Evolutionary conservation across 2,797 vertebrate species (phyloP).

Genomic region (Muscicapa comitata): DNA sequence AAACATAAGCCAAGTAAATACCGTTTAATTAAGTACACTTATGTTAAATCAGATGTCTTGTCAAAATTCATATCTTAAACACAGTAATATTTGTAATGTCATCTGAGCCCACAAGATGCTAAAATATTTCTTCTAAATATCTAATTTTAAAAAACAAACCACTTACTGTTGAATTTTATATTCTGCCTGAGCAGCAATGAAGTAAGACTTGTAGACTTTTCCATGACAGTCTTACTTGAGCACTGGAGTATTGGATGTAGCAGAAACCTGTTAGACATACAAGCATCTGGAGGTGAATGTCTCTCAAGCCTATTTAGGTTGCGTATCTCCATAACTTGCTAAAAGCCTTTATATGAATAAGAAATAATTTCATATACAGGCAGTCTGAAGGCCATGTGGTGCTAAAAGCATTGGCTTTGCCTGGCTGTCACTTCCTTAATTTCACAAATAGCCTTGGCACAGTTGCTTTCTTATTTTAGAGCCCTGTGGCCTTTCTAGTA

Average conservation of each 20-base stretch:
- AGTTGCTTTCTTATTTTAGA: background rate
- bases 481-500: background rate
- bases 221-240: background rate
- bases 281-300: background rate
- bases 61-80: background rate
- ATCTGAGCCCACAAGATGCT: background rate
- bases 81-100: background rate
- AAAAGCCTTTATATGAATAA: constrained; percentile 25
- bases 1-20: background rate
- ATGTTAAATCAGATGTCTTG: background rate
- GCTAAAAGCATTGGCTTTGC: constrained; percentile 12
- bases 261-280: background rate
- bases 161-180: background rate
- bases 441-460: background rate
- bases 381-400: background rate
- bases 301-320: background rate
- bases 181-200: background rate
- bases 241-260: background rate
- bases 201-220: background rate
- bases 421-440: background rate
- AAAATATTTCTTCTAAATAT: background rate
- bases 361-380: background rate
- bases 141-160: background rate
- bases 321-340: background rate
- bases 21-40: background rate